phyloP scores from a whole-genome alignment of 2,797 vertebrate species.

The Sorex maritimensis region DNA sequence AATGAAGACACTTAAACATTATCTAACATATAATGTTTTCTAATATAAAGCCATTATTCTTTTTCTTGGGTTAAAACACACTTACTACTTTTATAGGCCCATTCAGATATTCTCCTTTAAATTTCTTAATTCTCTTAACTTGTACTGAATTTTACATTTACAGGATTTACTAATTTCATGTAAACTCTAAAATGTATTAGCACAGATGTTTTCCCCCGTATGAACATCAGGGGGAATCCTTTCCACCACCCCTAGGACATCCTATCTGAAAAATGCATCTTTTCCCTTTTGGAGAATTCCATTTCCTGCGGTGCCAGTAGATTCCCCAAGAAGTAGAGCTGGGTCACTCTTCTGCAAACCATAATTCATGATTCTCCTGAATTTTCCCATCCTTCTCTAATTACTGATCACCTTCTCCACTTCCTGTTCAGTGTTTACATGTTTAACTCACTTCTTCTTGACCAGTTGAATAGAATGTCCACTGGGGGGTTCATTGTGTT shows the following conservation, averaged over 20 bases:
- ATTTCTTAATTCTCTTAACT: too few relatives aligned
- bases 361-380: neutral
- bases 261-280: neutral
- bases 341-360: constrained; percentile 21
- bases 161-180: too few relatives aligned
- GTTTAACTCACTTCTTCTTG: neutral
- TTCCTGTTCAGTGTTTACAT: constrained; percentile 13
- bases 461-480: neutral
- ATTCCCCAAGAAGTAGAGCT: neutral
- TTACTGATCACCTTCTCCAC: neutral
- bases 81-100: too few relatives aligned
- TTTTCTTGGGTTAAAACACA: too few relatives aligned
- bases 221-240: too few relatives aligned
- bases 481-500: neutral
- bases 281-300: neutral
- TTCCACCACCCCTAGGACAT: neutral
- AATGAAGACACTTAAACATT: too few relatives aligned
- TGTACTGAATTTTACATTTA: too few relatives aligned
- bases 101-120: too few relatives aligned
- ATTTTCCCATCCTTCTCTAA: constrained; percentile 19
- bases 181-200: too few relatives aligned
- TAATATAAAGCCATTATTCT: too few relatives aligned
- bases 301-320: neutral
- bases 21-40: too few relatives aligned
- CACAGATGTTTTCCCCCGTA: too few relatives aligned